These are phyloP conservation scores for Aurelia coerulea DNA, from an alignment of 30 jellyfish, hydroid and myxozoan species.

Conservation along the genomic window DNA sequence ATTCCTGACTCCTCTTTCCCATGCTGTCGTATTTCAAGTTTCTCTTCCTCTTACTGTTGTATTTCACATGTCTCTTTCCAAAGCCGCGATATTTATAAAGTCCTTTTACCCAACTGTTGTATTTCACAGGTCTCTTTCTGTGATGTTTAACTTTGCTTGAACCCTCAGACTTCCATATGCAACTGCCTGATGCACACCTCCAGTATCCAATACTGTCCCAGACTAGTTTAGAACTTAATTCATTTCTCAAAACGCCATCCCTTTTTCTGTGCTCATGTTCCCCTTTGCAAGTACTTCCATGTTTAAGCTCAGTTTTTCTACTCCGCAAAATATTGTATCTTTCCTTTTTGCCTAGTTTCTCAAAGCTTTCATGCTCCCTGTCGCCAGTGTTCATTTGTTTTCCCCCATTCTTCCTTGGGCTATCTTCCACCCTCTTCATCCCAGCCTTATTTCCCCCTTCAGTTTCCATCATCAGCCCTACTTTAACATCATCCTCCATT, in stretches of 20 bases:
- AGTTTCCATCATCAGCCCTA: background rate
- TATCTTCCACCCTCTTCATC: background rate
- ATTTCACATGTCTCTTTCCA: too few relatives aligned
- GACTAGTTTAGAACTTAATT: background rate
- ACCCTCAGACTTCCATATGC: background rate
- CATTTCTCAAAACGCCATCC: background rate
- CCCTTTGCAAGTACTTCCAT: too few relatives aligned
- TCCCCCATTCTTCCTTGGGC: background rate
- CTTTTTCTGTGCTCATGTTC: too few relatives aligned
- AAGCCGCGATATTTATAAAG: too few relatives aligned
- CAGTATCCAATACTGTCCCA: conserved; percentile 31
- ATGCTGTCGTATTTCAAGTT: too few relatives aligned
- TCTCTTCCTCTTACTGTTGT: too few relatives aligned
- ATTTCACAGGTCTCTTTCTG: background rate
- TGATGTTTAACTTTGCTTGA: background rate
- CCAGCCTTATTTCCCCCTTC: background rate
- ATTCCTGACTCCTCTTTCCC: too few relatives aligned
- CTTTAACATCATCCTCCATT: background rate
- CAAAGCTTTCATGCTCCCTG: background rate
- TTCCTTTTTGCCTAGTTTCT: background rate
- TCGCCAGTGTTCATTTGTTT: background rate
- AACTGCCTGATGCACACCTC: background rate
- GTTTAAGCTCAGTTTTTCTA: too few relatives aligned
- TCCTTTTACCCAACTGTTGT: too few relatives aligned
- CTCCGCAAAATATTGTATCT: background rate